Evolutionary conservation across 2,797 vertebrate genomes (phyloP).

Genomic region (Dryobates pubescens): DNA sequence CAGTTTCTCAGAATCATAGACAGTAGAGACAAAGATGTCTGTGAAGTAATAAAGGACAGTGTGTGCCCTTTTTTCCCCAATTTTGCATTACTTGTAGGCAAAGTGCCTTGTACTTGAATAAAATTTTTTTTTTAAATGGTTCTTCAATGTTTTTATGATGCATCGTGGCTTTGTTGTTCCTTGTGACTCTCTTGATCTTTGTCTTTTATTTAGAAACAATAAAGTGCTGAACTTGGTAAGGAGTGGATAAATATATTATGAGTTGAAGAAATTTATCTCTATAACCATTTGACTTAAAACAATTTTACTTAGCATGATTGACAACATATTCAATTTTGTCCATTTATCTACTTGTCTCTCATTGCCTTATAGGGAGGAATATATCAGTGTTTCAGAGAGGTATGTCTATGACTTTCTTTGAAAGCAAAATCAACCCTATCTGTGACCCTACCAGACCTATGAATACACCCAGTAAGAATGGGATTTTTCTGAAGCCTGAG

Average conservation of each 20-base stretch:
- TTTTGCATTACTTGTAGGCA: neutral
- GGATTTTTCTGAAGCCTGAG: neutral
- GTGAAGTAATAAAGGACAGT: neutral
- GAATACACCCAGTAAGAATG: neutral
- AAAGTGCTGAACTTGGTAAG: neutral
- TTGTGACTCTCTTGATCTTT: neutral
- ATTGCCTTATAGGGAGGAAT: neutral
- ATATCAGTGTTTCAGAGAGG: neutral
- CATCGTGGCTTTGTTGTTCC: neutral
- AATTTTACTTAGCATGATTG: neutral
- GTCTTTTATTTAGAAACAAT: neutral
- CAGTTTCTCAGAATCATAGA: neutral
- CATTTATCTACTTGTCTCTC: neutral
- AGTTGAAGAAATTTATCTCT: neutral
- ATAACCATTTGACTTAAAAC: neutral
- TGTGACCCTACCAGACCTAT: neutral
- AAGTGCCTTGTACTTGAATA: neutral
- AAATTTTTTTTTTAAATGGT: neutral
- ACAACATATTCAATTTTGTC: neutral
- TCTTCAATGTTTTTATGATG: neutral
- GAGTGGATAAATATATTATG: neutral
- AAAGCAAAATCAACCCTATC: neutral
- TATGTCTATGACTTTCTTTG: neutral
- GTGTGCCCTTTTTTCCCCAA: too few species aligned
- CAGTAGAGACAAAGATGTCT: neutral